Conservation (phyloP, 2,113 vertebrate species). For the Gambusia holbrooki region DNA sequence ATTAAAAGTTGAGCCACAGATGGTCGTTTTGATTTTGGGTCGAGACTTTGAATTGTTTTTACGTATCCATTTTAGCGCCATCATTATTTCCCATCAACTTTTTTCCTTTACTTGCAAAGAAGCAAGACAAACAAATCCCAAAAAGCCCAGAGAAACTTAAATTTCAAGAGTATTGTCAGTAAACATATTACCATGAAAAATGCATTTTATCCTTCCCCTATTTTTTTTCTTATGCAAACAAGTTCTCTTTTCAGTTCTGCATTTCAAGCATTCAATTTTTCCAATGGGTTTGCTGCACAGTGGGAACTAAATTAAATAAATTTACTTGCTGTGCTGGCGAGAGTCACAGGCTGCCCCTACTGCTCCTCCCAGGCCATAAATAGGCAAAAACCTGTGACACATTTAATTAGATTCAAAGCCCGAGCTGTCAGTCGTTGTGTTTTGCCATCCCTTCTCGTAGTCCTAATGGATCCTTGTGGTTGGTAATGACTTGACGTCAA, state of each 20-base stretch:
- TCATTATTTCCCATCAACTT: no score
- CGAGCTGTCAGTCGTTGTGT: conserved; percentile 54
- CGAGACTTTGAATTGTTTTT: no score
- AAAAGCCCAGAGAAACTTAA: no score
- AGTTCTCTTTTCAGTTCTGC: conserved; percentile 6
- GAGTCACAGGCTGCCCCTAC: conserved; percentile 34
- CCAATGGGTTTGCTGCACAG: conserved; percentile 21
- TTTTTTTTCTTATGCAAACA: background rate
- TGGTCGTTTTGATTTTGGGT: no score
- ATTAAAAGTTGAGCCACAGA: no score
- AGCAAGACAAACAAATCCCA: no score
- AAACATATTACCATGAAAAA: no score
- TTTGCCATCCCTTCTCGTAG: conserved; percentile 33
- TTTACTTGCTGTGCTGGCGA: conserved; percentile 39
- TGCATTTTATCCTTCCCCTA: background rate
- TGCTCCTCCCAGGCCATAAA: conserved; percentile 54
- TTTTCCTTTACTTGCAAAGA: no score
- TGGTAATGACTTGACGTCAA: conserved; percentile 34
- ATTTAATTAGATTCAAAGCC: conserved; percentile 70
- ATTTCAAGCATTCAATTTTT: conserved; percentile 1
- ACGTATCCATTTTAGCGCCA: no score
- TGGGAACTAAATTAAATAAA: conserved; percentile 30
- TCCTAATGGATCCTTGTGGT: conserved; percentile 69
- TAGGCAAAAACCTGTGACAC: conserved; percentile 59
- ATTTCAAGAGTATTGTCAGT: no score